Base-by-base conservation (phyloP, 2,888 invertebrate genomes). In the Napeogenes sylphis region DNA sequence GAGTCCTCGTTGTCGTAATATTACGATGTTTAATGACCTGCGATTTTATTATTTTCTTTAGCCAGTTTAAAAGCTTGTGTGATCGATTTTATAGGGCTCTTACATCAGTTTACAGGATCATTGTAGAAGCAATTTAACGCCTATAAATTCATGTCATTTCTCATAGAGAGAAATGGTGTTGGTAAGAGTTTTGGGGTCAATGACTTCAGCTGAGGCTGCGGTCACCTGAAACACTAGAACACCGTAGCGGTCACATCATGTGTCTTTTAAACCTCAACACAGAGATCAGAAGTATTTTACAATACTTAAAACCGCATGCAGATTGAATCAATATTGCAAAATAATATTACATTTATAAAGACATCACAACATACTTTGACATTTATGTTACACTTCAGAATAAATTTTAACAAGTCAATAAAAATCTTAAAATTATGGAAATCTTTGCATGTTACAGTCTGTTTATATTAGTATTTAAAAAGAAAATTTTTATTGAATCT, bases 151-250 rank as follows among this genome's bases (percentile, higher is more conserved):
- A 21, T 46, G 45, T 59, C 55, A 45, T 70, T 67, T 67, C 69
- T 51, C 30, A 42, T 42, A 73, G 79, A 75, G 80, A 83, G 81
- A 81, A 80, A 82, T 80, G 79, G 79, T 83, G 76, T 78, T 80
- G 78, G 77, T 74, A 77, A 80, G 78, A 81, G 80, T 75, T 75
- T 75, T 77, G 73, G 75, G 86, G 84, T 87, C 86, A 78, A 77
- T 82, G 85, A 83, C 87, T 81, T 71, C 77, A 79, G 72, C 72
- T 73, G 75, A 74, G 72, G 74, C 68, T 86, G 86, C 79, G 87
- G 85, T 86, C 78, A 77, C 73, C 81, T 85, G 87, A 83, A 88
- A 87, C 77, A 81, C 79, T 83, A 87, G 85, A 84, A 81, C 80
- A 80, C 73, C 73, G 71, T 73, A 74, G 81, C 73, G 83, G 80